Base-by-base conservation (phyloP, 2,113 vertebrate genomes). In the Copsychus sechellarum region DNA sequence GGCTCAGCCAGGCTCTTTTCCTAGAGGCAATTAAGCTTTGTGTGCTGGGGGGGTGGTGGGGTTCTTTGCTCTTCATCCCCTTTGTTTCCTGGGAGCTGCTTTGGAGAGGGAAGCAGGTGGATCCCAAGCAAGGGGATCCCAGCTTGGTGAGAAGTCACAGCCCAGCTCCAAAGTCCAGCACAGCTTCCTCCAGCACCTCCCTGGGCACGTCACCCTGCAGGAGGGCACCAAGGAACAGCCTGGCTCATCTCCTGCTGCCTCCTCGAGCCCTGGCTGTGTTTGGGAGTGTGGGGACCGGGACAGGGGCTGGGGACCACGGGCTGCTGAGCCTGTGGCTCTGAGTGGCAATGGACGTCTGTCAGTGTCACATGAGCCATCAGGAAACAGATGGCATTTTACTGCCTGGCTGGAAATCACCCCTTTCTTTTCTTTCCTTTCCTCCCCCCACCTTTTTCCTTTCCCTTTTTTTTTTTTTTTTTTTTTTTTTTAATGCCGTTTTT, bases 381-480 rank as follows among this genome's bases (percentile, higher is more conserved):
- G 86, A 84, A 91, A 96, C 96, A 97, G 97, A 97, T 97, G 97
- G 96, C 95, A 96, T 96, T 97, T 97, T 96, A 96, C 81, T 96
- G 96, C 95, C 94, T 94, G 80, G 67, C 91, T 95, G 90, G 83
- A 96, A 95, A 90, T 81, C 13, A 0, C 62, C 60, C 62, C 40
- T 92, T 91, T 82, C 50, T 71, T 48, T 71, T 23, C 11, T 29
- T 14, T 25, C 51, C 51, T 51, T 26, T 15, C 50, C 22, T 23
- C 33, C 64, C 11, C 5, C 38, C 38, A 38, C 38, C 11, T 38
- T 38, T 38, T 38, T 38, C n/a, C n/a, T 38, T 38, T 4, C 12
- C 8, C 4, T 31, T 14, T 24, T 57, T 34, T 34, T 28, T 54
- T 31, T 8, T 16, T 12, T 45, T 47, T 34, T 34, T n/a, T 23